Evolutionary conservation across 2,113 vertebrate genomes (phyloP), one percentile per base, ranked within the genome.

Genomic region (Oncorhynchus keta): DNA sequence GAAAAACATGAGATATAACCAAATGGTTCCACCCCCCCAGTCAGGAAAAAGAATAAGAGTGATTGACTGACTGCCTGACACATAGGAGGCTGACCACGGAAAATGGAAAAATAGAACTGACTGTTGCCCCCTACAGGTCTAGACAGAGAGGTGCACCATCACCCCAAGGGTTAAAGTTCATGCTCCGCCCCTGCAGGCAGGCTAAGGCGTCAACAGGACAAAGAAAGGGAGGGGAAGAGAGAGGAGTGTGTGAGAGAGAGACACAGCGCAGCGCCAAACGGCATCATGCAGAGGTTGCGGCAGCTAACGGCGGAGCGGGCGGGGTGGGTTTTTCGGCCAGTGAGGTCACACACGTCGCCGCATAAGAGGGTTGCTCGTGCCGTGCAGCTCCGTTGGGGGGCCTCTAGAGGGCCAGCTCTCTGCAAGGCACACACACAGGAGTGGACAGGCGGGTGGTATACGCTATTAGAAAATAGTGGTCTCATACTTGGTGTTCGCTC

Each of bases 401-500:
- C 80, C 84, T 84, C 83, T 90, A 93, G 90, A 84, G 92, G 95
- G 94, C 18, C 20, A 22, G 20, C 95, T 93, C 95, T 96, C 96
- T 95, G 95, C 95, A 98, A 97, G 96, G 96, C 96, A 97, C 97
- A 95, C 94, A 96, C 95, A 96, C 92, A 89, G 89, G 94, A 94
- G 93, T 95, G 93, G 93, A 93, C 93, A 92, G 92, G 90, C 84
- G 91, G 91, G 95, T 91, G 93, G 93, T 62, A 62, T 62, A 18
- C 51, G 51, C 3, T 94, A 96, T 98, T 97, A 99, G 96, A 99
- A 99, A 96, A 99, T 99, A 90, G 98, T 99, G 93, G 98, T 99
- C 95, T 99, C 98, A 95, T 99, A 99, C 97, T 99, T 99, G 96
- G 98, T 99, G 97, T 98, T 99, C 95, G 97, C 97, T 93, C 96